A percentile compares a stretch with the other conserved stretches of the same genome.
Evolutionary conservation across 2,797 vertebrate genomes (phyloP).

Genomic region (Gallinago solitaria): DNA sequence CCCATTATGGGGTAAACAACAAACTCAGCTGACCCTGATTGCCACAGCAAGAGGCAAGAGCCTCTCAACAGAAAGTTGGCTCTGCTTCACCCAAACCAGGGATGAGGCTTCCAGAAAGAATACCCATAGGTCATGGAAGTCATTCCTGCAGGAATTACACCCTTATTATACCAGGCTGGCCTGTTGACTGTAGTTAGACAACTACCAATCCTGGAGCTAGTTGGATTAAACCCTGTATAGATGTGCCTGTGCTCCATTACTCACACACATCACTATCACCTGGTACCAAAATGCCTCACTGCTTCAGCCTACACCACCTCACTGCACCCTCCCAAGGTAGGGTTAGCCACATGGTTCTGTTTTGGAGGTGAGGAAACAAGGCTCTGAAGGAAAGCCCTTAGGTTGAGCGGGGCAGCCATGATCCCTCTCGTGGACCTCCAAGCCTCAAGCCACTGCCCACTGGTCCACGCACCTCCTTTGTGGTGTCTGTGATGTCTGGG

Average conservation of each 20-base stretch:
- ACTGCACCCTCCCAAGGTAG: not conserved
- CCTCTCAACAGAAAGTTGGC: not conserved
- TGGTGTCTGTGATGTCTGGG: rapidly evolving
- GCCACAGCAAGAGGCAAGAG: not conserved
- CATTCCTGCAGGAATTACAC: not conserved
- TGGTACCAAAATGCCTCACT: not conserved
- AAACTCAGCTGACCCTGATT: not conserved
- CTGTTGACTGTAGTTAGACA: not conserved
- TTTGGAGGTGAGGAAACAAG: not conserved
- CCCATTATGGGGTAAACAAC: not conserved
- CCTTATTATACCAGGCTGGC: not conserved
- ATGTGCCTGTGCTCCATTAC: no score
- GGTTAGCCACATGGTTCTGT: not conserved
- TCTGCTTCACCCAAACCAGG: not conserved
- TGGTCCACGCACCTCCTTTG: rapidly evolving
- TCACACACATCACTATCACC: not conserved
- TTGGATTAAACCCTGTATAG: not conserved
- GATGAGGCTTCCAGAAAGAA: not conserved
- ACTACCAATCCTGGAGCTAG: not conserved
- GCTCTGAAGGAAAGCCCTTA: not conserved
- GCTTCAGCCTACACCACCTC: not conserved
- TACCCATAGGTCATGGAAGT: not conserved
- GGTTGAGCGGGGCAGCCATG: not conserved
- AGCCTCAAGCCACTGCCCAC: not conserved
- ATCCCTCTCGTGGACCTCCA: not conserved